Evolutionary conservation across 2,797 vertebrate species (phyloP).

Genomic region (Nothura maculosa): DNA sequence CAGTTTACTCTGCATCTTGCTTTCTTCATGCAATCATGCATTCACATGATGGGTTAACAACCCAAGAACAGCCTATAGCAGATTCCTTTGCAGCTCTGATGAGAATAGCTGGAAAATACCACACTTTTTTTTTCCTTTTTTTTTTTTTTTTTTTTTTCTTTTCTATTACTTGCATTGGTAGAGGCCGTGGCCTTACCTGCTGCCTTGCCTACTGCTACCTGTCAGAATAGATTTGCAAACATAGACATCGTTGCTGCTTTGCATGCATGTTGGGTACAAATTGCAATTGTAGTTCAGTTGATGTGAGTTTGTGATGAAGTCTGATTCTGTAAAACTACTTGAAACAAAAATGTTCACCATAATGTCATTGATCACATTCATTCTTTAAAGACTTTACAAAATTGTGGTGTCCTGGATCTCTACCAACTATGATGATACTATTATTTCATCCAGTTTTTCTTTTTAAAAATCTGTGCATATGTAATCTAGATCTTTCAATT

Average conservation of each 20-base stretch:
- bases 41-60: neutral
- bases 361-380: neutral
- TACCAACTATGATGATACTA: neutral
- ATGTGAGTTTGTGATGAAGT: constrained; percentile 4
- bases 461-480: neutral
- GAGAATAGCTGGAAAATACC: neutral
- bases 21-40: neutral
- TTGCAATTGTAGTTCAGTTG: neutral
- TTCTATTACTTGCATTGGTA: neutral
- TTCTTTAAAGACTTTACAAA: neutral
- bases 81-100: neutral
- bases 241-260: constrained; percentile 16
- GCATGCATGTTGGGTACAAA: neutral
- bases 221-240: constrained; percentile 18
- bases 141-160: constrained; percentile 6
- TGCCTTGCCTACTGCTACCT: neutral
- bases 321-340: neutral
- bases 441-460: neutral
- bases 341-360: neutral
- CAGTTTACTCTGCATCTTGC: neutral
- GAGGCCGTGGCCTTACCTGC: neutral
- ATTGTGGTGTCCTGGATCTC: neutral
- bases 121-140: neutral
- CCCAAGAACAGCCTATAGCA: neutral
- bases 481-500: neutral